Evolutionary conservation across 1,140 invertebrate genomes (phyloP), one percentile per base, ranked within the genome.

Genomic region (Drosophila pseudoobscura): DNA sequence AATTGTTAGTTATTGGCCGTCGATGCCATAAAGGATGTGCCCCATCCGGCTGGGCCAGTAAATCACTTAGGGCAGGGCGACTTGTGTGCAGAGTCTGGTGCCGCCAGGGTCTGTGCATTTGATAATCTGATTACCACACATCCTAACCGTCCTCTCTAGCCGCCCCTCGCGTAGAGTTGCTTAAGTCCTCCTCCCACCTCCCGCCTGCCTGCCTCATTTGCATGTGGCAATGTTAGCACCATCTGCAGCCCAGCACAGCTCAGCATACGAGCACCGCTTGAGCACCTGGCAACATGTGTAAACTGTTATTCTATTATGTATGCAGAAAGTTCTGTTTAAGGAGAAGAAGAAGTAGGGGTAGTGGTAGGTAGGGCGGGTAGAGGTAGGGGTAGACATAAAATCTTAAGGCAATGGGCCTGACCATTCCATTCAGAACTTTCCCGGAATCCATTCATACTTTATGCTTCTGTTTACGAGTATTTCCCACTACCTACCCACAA

Each of bases 1-100:
- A 85, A 85, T 80, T 80, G 68, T 80, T 87, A 87, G 63, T 87
- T 85, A 87, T 85, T 47, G 52, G 39, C 35, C 41, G 56, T 60
- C 59, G 29, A 77, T 78, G 49, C 54, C 57, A 35, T 50, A 52
- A 52, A 39, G 15, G 45, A 46, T 66, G 63, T 64, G 60, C 29
- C 17, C 35, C 60, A 43, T 45, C 15, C 39, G 63, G 29, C n/a
- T n/a, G 59, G 11, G 11, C 35, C 55, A 45, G 61, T 74, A 74
- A 64, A 73, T 74, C 71, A 52, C 53, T 73, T 57, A 57, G 35
- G 44, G 50, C 26, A 31, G 17, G 22, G 45, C 47, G 26, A 66
- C 47, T 66, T 53, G 26, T 45, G 39, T 4, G 47, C 1, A n/a
- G 11, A 20, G 20, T 53, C n/a, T 3, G 35, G 17, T 6, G 3